Evolutionary conservation across 2,888 invertebrate genomes (phyloP), one percentile per base, ranked within the genome.

Genomic region (Cerastoderma edule): DNA sequence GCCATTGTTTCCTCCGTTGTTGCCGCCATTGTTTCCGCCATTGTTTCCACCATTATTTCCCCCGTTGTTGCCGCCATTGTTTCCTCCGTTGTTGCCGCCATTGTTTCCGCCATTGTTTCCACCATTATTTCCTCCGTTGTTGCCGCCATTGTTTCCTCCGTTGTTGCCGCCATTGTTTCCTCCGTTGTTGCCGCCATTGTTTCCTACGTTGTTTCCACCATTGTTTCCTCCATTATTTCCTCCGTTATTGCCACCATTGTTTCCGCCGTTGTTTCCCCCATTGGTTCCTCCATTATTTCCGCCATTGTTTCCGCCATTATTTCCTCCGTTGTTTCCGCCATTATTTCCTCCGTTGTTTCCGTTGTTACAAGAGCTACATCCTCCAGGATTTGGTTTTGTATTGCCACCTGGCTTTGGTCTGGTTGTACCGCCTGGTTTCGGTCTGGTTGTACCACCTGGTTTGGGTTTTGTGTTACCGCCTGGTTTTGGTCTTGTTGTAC

Each of bases 401-500:
- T 70, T 64, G 1, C 72, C 72, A 33, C 74, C 74, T 19, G 75
- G 70, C 33, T 63, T 60, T 19, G 74, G 76, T 44, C 48, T 66
- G 2, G 73, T 77, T 19, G 56, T 73, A 0, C 74, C 67, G 24
- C 75, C 73, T 22, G 82, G 77, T 33, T 35, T 72, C 1, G 68
- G 44, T 19, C 64, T 63, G 4, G 22, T 46, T 30, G n/a, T n/a
- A n/a, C n/a, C n/a, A n/a, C n/a, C n/a, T n/a, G n/a, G n/a, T n/a
- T 56, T 70, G 10, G 73, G 71, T 27, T 33, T 60, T 13, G 72
- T 71, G 28, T 46, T 78, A 13, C 35, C 65, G 0, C 64, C 64
- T 33, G 78, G 76, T 65, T 74, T 74, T 27, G 76, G 68, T 28
- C 46, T 68, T 5, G 57, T 71, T 24, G 67, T 73, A 16, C 75